A percentile compares a stretch with the other conserved stretches of the same genome.
Conservation (phyloP, 2,888 invertebrate species). For the Reticulitermes lucifugus region DNA sequence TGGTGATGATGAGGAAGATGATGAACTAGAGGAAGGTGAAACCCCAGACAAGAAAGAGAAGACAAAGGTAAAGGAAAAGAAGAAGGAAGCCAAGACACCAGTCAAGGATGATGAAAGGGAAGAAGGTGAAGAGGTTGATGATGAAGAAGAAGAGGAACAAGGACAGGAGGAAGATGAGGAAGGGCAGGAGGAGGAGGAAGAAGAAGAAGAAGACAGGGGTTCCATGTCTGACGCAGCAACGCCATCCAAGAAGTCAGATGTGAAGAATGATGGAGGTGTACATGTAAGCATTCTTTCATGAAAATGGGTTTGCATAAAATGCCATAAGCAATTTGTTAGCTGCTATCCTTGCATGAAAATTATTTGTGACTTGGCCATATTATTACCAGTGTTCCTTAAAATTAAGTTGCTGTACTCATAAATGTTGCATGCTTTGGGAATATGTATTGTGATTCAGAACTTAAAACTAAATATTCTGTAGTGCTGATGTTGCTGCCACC, state of each 20-base stretch:
- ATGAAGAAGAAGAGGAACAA: constrained; percentile 48
- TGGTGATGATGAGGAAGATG: constrained; percentile 38
- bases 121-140: constrained; percentile 43
- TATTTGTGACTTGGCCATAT: too few relatives aligned
- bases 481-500: too few relatives aligned
- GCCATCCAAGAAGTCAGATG: constrained; percentile 45
- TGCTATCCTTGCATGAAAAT: too few relatives aligned
- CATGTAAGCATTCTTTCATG: constrained; percentile 43
- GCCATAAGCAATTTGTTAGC: neutral
- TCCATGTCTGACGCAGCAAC: neutral
- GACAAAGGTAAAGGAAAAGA: constrained; percentile 42
- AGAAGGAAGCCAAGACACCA: constrained; percentile 38
- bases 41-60: constrained; percentile 50
- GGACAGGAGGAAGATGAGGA: constrained; percentile 49
- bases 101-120: constrained; percentile 41
- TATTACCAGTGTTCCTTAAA: too few relatives aligned
- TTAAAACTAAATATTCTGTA: too few relatives aligned
- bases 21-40: constrained; percentile 49
- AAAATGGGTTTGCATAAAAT: neutral
- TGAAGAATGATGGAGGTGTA: constrained; percentile 44
- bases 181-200: constrained; percentile 48
- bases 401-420: too few relatives aligned
- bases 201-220: constrained; percentile 46
- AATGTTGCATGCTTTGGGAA: too few relatives aligned
- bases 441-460: too few relatives aligned